These are phyloP conservation scores for Alethe diademata DNA, from an alignment of 2,113 vertebrate species.

Conservation along the genomic window DNA sequence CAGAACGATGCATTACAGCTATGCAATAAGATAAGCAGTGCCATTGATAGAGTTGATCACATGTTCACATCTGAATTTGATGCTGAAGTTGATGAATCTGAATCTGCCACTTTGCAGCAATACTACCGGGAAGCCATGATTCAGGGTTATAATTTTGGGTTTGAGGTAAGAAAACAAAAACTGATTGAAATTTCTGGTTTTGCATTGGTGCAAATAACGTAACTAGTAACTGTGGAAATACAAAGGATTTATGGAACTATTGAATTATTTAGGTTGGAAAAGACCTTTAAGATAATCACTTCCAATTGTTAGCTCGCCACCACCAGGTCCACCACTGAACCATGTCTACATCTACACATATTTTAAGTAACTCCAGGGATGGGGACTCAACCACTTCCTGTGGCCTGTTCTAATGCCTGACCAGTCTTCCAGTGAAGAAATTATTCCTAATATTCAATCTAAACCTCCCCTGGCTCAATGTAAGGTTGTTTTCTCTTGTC, in stretches of 20 bases:
- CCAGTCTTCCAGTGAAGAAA: neutral
- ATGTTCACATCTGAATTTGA: slow-evolving; percentile 95
- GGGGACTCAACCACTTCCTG: neutral
- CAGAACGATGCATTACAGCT: slow-evolving; percentile 92
- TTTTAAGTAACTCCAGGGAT: neutral
- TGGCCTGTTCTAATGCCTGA: neutral
- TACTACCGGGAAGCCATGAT: slow-evolving; percentile 98
- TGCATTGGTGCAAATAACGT: neutral
- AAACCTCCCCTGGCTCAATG: neutral
- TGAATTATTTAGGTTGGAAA: neutral
- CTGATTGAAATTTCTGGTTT: neutral
- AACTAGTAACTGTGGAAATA: neutral
- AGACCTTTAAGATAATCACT: neutral
- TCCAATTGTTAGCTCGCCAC: neutral
- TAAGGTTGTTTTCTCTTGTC: neutral
- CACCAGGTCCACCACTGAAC: neutral
- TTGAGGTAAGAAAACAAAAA: slow-evolving; percentile 84
- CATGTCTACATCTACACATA: neutral
- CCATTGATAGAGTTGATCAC: slow-evolving; percentile 91
- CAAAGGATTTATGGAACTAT: neutral
- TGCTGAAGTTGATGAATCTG: slow-evolving; percentile 90
- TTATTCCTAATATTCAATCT: neutral
- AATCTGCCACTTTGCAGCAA: slow-evolving; percentile 90
- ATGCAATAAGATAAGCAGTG: slow-evolving; percentile 90
- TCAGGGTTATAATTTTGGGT: slow-evolving; percentile 97